Conservation (phyloP, 2,888 invertebrate genomes). For the Tigriopus californicus region DNA sequence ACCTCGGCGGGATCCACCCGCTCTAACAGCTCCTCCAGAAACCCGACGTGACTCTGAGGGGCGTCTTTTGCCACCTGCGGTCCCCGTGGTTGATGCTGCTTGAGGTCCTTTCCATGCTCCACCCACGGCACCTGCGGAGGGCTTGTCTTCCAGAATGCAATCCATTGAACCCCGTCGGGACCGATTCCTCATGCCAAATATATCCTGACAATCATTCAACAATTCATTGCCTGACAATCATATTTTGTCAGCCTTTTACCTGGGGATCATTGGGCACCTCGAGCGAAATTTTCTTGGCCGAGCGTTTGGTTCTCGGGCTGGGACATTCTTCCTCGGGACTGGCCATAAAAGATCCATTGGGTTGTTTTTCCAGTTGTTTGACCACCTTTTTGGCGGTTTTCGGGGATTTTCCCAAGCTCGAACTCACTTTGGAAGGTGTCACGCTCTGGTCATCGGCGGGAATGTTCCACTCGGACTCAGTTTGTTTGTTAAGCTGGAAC, state of each 20-base stretch:
- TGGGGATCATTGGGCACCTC: too few relatives aligned
- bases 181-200: not conserved
- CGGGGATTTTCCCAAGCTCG: not conserved
- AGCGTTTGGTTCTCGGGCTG: not conserved
- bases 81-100: not conserved
- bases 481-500: too few relatives aligned
- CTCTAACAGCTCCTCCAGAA: not conserved
- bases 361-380: conserved; percentile 3
- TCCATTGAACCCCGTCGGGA: conserved; percentile 3
- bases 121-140: not conserved
- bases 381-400: not conserved
- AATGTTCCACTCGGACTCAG: too few relatives aligned
- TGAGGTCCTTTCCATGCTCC: not conserved
- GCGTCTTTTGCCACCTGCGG: not conserved
- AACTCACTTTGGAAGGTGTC: too few relatives aligned
- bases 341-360: conserved; percentile 9
- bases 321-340: not conserved
- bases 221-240: too few relatives aligned
- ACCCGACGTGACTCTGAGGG: not conserved
- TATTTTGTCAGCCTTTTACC: too few relatives aligned
- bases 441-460: too few relatives aligned
- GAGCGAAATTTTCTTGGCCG: not conserved
- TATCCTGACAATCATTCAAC: too few relatives aligned
- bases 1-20: not conserved
- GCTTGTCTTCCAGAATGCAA: not conserved